Evolutionary conservation across 2,888 invertebrate species (phyloP), one percentile per base, ranked within the genome.

Genomic region (Agrotis ipsilon): DNA sequence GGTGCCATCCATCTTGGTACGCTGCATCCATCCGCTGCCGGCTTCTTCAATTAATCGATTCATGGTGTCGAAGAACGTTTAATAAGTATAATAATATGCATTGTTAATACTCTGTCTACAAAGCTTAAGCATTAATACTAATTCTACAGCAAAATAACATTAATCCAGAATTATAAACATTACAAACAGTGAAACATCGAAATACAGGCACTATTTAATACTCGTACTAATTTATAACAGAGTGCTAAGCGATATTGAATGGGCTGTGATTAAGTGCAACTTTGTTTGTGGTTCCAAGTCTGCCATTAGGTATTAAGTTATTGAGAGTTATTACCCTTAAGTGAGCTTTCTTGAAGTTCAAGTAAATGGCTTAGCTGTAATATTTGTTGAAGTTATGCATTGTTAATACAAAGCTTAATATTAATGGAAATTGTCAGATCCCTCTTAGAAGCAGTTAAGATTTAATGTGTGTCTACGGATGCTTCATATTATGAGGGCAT

Each of bases 231-330:
- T 55, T 54, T 45, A 49, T 18, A 65, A 65, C 24, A 2, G 46
- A 55, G 21, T n/a, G 32, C 21, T 45, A 63, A 73, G 48, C 43
- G 21, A 24, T 74, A 64, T 51, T 72, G 49, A 57, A 63, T 45
- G 49, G 55, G 43, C 43, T 21, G 62, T 55, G 55, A 71, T 72
- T 45, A 27, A 43, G 16, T 45, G 13, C 18, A 18, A 46, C 19
- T 64, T 45, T 19, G 51, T 60, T 60, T 61, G 32, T 13, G 32
- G 45, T n/a, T n/a, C 1, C 5, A 60, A 60, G 45, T 45, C n/a
- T 19, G 21, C 18, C 14, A 52, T 52, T 61, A 61, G 11, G 14
- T 39, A 18, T 45, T 18, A 60, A 45, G 27, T 70, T 65, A 65
- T 46, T 21, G 27, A 32, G 16, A 24, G 18, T 32, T 64, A 9